Base-by-base conservation (phyloP, 2,888 invertebrate genomes). In the Plagiodera versicolora region DNA sequence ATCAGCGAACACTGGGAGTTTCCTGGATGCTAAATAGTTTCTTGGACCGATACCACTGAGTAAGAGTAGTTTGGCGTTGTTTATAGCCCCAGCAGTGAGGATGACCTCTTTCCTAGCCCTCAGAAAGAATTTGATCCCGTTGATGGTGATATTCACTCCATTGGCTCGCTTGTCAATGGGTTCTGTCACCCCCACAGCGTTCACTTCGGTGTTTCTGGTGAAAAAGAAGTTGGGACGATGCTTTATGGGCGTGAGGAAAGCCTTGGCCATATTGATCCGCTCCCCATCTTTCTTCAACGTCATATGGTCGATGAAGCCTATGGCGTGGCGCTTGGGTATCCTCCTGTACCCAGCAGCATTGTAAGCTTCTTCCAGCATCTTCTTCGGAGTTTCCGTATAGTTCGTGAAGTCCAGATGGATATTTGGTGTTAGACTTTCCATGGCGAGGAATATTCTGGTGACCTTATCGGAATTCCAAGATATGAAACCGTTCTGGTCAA, bases 331-430 rank as follows among this genome's bases (percentile, higher is more conserved):
- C 18, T 46, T 18, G 73, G 78, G 66, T 74, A 88, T 76, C 54
- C 90, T 86, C 54, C 90, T 89, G 78, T 92, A 92, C 32, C 92
- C 92, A 87, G 91, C 88, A 76, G 91, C 90, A 74, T 90, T 87
- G 18, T 91, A 93, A 0, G 91, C 92, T 81, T 91, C 89, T 0
- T 60, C 55, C 17, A 73, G 53, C 8, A 67, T 9, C 6, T 63
- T 20, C 50, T 68, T 71, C 6, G 67, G 46, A 5, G 56, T 19
- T 10, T 56, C 58, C 0, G 56, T 46, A 18, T 50, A 63, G 24
- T 66, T 63, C 1, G 61, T 48, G 14, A 55, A 18, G 0, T 66
- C 56, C 18, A 73, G 49, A 2, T 56, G 55, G 1, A 71, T 61
- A 6, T 70, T 70, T 48, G 59, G 67, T 4, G 17, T 18, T 3